Evolutionary conservation across 2,113 vertebrate genomes (phyloP).

Genomic region (Varanus komodoensis): DNA sequence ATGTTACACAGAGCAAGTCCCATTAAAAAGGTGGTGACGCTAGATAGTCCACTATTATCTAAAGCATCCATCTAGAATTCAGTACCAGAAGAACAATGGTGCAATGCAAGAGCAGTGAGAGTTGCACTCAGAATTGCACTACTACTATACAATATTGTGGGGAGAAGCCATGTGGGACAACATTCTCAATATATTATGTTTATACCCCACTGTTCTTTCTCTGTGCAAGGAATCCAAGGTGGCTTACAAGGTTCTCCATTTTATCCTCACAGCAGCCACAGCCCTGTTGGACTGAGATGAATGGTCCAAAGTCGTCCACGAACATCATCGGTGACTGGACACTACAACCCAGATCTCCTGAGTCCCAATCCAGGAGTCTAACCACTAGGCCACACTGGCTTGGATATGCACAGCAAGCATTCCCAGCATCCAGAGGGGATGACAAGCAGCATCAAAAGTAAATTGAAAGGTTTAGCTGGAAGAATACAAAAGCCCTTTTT

Average conservation of each 20-base stretch:
- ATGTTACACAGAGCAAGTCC: neutral
- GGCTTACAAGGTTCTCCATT: no score
- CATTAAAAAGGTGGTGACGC: neutral
- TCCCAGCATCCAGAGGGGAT: neutral
- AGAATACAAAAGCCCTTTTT: neutral
- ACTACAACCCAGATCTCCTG: no score
- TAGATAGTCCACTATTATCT: neutral
- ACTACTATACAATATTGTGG: neutral
- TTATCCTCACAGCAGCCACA: no score
- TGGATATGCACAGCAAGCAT: neutral
- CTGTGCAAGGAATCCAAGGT: no score
- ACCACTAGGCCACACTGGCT: no score
- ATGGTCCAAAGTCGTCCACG: no score
- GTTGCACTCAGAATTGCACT: neutral
- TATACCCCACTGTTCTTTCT: no score
- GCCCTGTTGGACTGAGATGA: no score
- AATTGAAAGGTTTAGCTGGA: neutral
- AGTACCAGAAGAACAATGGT: neutral
- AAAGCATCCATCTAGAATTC: neutral
- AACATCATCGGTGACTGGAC: no score
- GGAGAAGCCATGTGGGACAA: neutral
- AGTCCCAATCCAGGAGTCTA: no score
- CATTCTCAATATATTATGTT: neutral
- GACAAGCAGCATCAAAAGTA: neutral
- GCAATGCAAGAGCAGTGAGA: neutral